Conservation (phyloP, 2,113 vertebrate genomes). For the Lepidothrix coronata region DNA sequence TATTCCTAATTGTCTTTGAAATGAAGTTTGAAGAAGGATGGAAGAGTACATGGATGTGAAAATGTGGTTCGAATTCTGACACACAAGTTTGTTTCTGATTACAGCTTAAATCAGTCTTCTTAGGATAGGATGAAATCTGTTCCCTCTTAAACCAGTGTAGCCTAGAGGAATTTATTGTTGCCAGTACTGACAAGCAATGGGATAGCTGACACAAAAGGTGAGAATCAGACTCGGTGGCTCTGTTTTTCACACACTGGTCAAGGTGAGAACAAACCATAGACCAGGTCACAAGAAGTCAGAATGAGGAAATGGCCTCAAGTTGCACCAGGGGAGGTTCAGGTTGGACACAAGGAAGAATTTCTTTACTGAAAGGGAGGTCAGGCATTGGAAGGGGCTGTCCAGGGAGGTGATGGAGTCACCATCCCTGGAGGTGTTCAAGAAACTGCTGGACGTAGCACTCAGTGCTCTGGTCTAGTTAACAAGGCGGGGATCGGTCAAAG, state of each 20-base stretch:
- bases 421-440: neutral
- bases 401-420: neutral
- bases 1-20: neutral
- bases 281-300: neutral
- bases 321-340: neutral
- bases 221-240: neutral
- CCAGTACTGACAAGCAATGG: neutral
- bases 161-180: neutral
- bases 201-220: neutral
- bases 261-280: accelerated
- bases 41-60: neutral
- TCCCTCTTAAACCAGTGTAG: neutral
- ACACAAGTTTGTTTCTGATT: neutral
- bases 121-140: neutral
- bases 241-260: neutral
- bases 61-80: neutral
- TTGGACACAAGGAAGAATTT: neutral
- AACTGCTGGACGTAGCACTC: neutral
- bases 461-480: neutral
- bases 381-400: neutral
- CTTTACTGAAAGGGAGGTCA: neutral
- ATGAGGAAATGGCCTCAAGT: neutral
- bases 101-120: neutral
- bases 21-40: neutral
- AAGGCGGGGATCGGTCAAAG: neutral